Evolutionary conservation across 2,113 vertebrate genomes (phyloP), one percentile per base, ranked within the genome.

Genomic region (Regulus satrapa): DNA sequence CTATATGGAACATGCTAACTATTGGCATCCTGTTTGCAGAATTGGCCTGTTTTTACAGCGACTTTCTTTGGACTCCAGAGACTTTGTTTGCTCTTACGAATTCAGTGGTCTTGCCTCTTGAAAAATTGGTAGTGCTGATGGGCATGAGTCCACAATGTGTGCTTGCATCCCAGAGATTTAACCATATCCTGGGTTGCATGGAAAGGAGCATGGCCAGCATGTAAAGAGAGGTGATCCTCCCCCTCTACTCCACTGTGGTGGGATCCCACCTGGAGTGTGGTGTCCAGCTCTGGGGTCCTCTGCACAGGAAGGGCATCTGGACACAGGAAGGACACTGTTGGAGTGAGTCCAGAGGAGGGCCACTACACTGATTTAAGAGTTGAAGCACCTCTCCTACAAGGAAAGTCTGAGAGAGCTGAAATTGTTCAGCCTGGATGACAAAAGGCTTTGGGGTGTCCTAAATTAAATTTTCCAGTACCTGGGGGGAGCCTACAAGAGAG

Each of bases 101-200:
- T 62, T 61, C 34, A n/a, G 14, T 14, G 29, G 32, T 66, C 12
- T 81, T 54, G 34, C 29, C 15, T 46, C 26, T 85, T 78, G 38
- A 46, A 62, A 49, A 77, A 34, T 51, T 36, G 25, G 3, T 12
- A 21, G 8, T 68, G 40, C 29, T 34, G 62, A 20, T 61, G 54
- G 25, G 8, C 3, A 1, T 18, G 29, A 14, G 14, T 46, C 3
- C 0, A 0, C 46, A 52, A 2, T 26, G 18, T 26, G 29, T 18
- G 4, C 14, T 18, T 82, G 29, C 20, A 54, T 31, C 20, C 20
- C 29, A 34, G 54, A 54, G 14, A 54, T 25, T 29, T 29, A 68
- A 0, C 20, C 9, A 2, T 20, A 7, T 40, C 29, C n/a, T 54
- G 11, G 6, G 46, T 54, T 68, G 54, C n/a, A 40, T 61, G 2